Evolutionary conservation across 2,888 invertebrate genomes (phyloP).

Genomic region (Tipula vernalis): DNA sequence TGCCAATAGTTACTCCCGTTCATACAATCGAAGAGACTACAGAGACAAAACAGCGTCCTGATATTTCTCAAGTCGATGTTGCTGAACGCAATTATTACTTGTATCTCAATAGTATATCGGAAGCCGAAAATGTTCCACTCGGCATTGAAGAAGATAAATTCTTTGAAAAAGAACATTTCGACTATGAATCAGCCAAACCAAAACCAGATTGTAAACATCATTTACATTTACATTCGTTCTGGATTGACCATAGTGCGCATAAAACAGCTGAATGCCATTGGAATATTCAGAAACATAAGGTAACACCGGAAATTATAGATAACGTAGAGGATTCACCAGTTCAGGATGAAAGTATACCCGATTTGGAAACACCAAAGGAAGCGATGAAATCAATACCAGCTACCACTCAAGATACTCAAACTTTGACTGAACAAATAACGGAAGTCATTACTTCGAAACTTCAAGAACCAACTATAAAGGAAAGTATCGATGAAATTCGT

Average conservation of each 20-base stretch:
- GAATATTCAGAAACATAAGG: slow-evolving; percentile 5
- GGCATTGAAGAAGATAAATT: not conserved
- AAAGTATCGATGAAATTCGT: not conserved
- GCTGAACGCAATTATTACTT: slow-evolving; percentile 20
- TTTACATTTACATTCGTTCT: not conserved
- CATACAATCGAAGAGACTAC: not conserved
- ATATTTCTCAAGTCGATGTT: slow-evolving; percentile 13
- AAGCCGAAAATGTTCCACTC: slow-evolving; percentile 5
- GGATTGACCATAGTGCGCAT: not conserved
- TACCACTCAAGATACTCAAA: not conserved
- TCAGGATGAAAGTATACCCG: not conserved
- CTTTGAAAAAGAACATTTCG: not conserved
- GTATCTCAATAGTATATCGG: slow-evolving; percentile 13
- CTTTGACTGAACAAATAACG: not conserved
- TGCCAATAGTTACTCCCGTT: not conserved
- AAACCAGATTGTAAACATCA: not conserved
- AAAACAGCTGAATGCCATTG: not conserved
- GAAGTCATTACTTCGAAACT: slow-evolving; percentile 6
- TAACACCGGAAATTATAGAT: not conserved
- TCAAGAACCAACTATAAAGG: too few relatives aligned
- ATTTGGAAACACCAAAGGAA: slow-evolving; percentile 12
- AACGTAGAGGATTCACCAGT: not conserved
- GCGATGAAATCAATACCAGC: too few relatives aligned
- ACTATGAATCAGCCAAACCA: not conserved
- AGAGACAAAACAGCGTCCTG: not conserved